These are phyloP conservation scores for Drosophila repletoides DNA, from an alignment of 1,140 invertebrate species.

Conservation along the genomic window DNA sequence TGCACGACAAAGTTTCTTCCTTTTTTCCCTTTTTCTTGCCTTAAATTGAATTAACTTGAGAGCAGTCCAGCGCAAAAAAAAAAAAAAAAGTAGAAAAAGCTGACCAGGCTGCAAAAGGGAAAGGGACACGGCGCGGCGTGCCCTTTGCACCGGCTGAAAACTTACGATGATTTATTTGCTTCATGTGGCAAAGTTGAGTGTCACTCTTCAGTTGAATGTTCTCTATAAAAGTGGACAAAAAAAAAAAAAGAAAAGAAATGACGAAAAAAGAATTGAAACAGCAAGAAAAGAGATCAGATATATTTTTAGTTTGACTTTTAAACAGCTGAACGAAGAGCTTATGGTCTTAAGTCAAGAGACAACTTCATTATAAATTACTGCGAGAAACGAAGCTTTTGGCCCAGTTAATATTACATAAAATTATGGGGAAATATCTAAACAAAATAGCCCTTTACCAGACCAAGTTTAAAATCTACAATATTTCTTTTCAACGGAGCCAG, in stretches of 20 bases:
- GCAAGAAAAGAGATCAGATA: slow-evolving; percentile 21
- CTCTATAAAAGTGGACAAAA: slow-evolving; percentile 8
- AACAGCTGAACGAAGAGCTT: no score
- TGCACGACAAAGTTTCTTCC: slow-evolving; percentile 62
- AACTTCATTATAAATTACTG: no score
- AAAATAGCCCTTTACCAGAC: no score
- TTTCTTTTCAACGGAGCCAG: no score
- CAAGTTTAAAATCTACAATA: no score
- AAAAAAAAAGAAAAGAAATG: background rate
- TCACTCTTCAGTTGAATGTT: slow-evolving; percentile 54
- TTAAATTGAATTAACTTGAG: slow-evolving; percentile 79
- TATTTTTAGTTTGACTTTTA: slow-evolving; percentile 1
- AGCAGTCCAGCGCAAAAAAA: slow-evolving; percentile 37
- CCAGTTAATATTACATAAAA: no score
- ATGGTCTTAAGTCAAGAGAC: no score
- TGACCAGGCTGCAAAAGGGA: background rate
- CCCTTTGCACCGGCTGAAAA: slow-evolving; percentile 71
- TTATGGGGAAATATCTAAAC: no score
- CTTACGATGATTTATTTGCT: slow-evolving; percentile 78
- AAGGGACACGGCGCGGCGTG: background rate
- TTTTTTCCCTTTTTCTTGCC: slow-evolving; percentile 44
- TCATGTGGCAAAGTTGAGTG: slow-evolving; percentile 76
- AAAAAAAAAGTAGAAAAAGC: slow-evolving; percentile 11
- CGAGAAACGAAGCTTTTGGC: no score
- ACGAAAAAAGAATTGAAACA: background rate